A percentile compares a stretch with the other conserved stretches of the same genome.
These are phyloP conservation scores for Meteorus sp. DNA, from an alignment of 1,140 invertebrate species.

Conservation along the genomic window DNA sequence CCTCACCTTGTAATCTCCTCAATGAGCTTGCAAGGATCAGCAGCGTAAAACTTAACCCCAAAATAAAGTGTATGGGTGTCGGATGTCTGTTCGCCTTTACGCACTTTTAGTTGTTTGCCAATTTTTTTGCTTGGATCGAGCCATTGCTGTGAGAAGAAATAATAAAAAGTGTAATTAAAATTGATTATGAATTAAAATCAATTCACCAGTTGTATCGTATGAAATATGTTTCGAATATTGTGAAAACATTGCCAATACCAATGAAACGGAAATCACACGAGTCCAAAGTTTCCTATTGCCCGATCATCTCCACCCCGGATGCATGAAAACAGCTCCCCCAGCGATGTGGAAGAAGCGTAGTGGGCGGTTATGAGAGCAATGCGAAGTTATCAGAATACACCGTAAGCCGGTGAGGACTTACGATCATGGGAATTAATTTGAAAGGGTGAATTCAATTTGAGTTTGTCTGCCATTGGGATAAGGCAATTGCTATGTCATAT, in stretches of 20 bases:
- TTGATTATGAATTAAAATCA: conserved; percentile 18
- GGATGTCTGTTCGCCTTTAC: conserved; percentile 62
- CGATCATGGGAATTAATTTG: conserved; percentile 32
- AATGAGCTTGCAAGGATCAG: conserved; percentile 92
- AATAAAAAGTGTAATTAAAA: not conserved
- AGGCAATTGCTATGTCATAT: not conserved
- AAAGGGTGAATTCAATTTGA: conserved; percentile 34
- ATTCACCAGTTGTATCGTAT: conserved; percentile 21
- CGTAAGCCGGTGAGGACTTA: conserved; percentile 27
- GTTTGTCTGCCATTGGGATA: conserved; percentile 13
- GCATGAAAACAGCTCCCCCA: conserved; percentile 18
- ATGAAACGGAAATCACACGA: conserved; percentile 47
- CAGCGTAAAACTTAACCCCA: conserved; percentile 98
- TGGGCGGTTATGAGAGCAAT: not conserved
- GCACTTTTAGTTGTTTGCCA: conserved; percentile 76
- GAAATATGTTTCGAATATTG: too few relatives aligned
- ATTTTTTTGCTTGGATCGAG: conserved; percentile 83
- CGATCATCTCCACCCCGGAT: conserved; percentile 44
- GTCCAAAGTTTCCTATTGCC: conserved; percentile 48
- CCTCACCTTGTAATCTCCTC: conserved; percentile 92
- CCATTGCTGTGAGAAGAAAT: conserved; percentile 74
- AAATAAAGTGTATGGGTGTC: conserved; percentile 93
- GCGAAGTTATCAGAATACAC: conserved; percentile 25
- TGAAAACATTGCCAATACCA: not conserved
- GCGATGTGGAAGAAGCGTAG: too few relatives aligned